phyloP scores from a whole-genome alignment of 2,888 invertebrate genomes.

The Trypoxylon attenuatum region DNA sequence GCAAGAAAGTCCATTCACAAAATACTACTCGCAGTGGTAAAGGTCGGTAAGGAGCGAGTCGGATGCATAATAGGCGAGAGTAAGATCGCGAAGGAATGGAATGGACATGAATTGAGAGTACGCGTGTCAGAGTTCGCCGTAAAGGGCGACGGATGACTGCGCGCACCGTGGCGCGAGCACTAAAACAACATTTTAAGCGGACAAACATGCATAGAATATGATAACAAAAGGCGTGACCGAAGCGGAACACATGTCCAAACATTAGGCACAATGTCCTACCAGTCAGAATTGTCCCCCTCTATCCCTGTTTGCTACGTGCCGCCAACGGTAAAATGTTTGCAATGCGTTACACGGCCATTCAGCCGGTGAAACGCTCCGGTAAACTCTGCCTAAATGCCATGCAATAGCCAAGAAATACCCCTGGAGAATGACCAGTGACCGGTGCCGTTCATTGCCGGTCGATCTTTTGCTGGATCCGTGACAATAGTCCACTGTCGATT shows the following conservation, averaged over 20 bases:
- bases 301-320: slow-evolving; percentile 31
- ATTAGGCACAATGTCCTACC: slow-evolving; percentile 70
- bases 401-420: slow-evolving; percentile 63
- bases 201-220: slow-evolving; percentile 71
- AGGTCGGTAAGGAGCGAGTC: slow-evolving; percentile 2
- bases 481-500: neutral
- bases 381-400: slow-evolving; percentile 62
- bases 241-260: slow-evolving; percentile 75
- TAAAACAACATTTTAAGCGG: slow-evolving; percentile 72
- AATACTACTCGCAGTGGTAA: neutral
- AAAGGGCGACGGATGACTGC: slow-evolving; percentile 30
- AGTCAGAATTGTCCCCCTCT: slow-evolving; percentile 61
- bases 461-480: slow-evolving; percentile 19
- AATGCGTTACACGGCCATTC: slow-evolving; percentile 71
- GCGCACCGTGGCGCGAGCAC: slow-evolving; percentile 40
- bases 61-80: slow-evolving; percentile 6
- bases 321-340: slow-evolving; percentile 69
- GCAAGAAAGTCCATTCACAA: neutral
- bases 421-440: slow-evolving; percentile 47
- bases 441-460: slow-evolving; percentile 7
- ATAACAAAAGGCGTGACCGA: slow-evolving; percentile 74
- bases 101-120: slow-evolving; percentile 14
- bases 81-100: slow-evolving; percentile 15
- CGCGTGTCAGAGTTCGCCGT: slow-evolving; percentile 39
- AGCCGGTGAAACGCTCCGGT: slow-evolving; percentile 58